Base-by-base conservation (phyloP, 2,888 invertebrate genomes). In the Polyommatus icarus region DNA sequence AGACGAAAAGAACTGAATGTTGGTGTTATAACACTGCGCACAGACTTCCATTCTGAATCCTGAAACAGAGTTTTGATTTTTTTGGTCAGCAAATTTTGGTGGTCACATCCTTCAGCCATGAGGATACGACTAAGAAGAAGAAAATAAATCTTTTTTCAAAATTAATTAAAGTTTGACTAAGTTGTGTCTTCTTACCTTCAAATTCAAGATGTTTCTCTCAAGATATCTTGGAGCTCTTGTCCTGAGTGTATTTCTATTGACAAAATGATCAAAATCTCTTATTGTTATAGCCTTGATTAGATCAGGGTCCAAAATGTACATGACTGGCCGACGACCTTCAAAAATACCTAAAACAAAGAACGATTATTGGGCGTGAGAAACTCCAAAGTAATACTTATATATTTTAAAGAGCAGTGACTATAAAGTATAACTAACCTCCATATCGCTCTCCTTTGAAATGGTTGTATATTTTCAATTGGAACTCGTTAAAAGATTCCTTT, bases 211-310 rank as follows among this genome's bases (percentile, higher is more conserved):
- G 12, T 50, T 50, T 18, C 75, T 20, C 32, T 75, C 24, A 12
- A 92, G 84, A 82, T 93, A 94, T 80, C 87, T 85, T 10, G 77
- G 91, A 80, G 90, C 87, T 36, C 85, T 87, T 20, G 87, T 85
- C 77, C 83, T 87, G 4, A 95, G 81, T 8, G 88, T 83, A 75
- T 89, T 90, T 57, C 95, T 87, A 80, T 95, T 95, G 18, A 93
- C 89, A 82, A 96, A 96, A 85, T 95, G 89, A 77, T 96, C 95
- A 84, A 95, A 95, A 83, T 96, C 95, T 78, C 95, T 91, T 40
- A 95, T 94, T 78, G 94, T 90, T 7, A 96, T 86, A 61, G 92
- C 89, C 85, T 95, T 95, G 8, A 96, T 94, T 20, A 96, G 83
- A 5, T 96, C 95, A 6, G 94, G 91, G 84, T 95, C 95, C 80